Evolutionary conservation across 2,888 invertebrate genomes (phyloP), one percentile per base, ranked within the genome.

Genomic region (Trichopoda pennipes): DNA sequence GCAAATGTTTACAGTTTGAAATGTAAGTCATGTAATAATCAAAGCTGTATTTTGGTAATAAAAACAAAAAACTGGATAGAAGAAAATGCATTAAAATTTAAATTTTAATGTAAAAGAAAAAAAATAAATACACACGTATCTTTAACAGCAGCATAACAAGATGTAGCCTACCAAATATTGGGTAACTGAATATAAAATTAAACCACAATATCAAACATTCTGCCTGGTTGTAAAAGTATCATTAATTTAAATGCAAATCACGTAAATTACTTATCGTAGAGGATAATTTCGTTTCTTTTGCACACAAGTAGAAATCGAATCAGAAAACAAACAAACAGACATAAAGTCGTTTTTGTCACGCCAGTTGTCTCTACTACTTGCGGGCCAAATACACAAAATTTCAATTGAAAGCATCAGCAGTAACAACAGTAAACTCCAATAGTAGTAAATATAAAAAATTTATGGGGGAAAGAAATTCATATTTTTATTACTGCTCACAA

Each of bases 221-320:
- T 16, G 44, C 28, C 47, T 49, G 6, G 19, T 44, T 42, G 6
- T 28, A 47, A 47, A 64, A 21, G 58, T 51, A 47, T 55, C 55
- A 58, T 66, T 68, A 51, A 68, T 82, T 82, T 72, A 72, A 75
- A 82, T 82, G 66, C 79, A 82, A 72, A 82, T 82, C 82, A 79
- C 79, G 82, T 82, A 82, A 82, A 82, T 82, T 79, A 82, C 82
- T 82, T 82, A 82, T 82, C 78, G 66, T 75, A 56, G 75, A 79
- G 75, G 70, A 75, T 75, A 82, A 82, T 79, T 82, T 79, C 7
- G 44, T 38, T 38, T 38, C 66, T 66, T 68, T 60, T 68, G 32
- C 28, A 44, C 38, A 49, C 19, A 49, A 17, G 23, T 8, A 32
- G 17, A 60, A 38, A 16, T 12, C 19, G 58, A 56, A 17, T 12